phyloP scores from a whole-genome alignment of 2,888 invertebrate species.

The Erynnis tages region DNA sequence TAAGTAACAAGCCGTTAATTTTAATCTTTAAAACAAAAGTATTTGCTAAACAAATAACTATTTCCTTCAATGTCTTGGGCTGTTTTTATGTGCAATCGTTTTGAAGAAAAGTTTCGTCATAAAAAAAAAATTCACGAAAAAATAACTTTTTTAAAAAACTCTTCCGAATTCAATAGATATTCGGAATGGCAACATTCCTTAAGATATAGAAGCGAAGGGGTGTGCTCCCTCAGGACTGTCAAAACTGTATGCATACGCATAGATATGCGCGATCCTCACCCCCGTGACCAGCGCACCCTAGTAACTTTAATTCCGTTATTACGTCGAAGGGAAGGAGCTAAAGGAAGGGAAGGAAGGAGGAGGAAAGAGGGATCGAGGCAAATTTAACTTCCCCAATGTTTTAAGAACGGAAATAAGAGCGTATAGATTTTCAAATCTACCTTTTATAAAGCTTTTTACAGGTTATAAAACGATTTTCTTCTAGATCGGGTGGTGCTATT shows the following conservation, averaged over 20 bases:
- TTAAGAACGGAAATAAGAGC: conserved; percentile 11
- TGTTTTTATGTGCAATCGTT: no score
- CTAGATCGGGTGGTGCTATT: no score
- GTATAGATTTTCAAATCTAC: conserved; percentile 5
- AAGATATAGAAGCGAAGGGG: conserved; percentile 26
- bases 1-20: no score
- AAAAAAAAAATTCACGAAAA: no score
- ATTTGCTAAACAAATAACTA: no score
- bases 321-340: conserved; percentile 56
- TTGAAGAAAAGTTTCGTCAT: no score
- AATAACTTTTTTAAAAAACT: no score
- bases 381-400: conserved; percentile 22
- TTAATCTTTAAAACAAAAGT: no score
- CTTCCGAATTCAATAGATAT: no score
- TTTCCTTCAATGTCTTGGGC: no score
- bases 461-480: no score
- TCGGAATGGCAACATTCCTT: conserved; percentile 22
- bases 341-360: no score
- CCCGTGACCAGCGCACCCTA: conserved; percentile 68
- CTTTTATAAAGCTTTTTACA: neutral
- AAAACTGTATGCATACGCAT: conserved; percentile 21
- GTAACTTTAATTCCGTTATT: conserved; percentile 74
- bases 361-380: conserved; percentile 42
- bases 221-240: conserved; percentile 22
- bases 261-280: conserved; percentile 37